These are phyloP conservation scores for Agrypnus murinus DNA, from an alignment of 2,888 invertebrate species.

Conservation along the genomic window DNA sequence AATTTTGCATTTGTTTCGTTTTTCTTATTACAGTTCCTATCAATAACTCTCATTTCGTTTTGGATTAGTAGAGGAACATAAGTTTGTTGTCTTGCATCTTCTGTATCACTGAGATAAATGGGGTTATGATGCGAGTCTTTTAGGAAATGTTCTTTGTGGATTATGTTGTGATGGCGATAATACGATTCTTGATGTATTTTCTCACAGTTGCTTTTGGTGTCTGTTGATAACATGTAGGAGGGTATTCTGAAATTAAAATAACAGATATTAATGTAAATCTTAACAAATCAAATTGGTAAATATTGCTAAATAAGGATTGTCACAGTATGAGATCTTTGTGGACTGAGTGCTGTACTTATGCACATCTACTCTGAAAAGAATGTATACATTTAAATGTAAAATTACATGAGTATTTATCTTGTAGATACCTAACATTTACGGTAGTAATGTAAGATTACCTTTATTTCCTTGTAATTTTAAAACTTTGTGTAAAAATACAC, in stretches of 20 bases:
- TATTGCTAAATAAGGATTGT: no score
- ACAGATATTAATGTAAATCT: no score
- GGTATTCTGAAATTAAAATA: conserved; percentile 40
- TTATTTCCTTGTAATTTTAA: no score
- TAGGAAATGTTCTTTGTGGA: conserved; percentile 51
- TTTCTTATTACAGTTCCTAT: conserved; percentile 54
- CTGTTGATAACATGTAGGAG: conserved; percentile 48
- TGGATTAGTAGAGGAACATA: conserved; percentile 56
- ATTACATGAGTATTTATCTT: no score
- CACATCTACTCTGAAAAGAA: no score
- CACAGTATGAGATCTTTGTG: no score
- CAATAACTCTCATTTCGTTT: conserved; percentile 44
- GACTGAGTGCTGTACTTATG: no score
- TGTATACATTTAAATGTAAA: no score
- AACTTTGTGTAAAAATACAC: no score
- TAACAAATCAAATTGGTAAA: no score
- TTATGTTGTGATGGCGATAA: conserved; percentile 47
- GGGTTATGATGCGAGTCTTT: conserved; percentile 52
- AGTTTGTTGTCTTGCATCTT: conserved; percentile 51
- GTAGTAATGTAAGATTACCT: no score
- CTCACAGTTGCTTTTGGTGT: conserved; percentile 49
- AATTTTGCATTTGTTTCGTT: conserved; percentile 57
- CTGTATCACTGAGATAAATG: conserved; percentile 48
- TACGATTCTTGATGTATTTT: conserved; percentile 46
- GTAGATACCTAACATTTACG: no score